Evolutionary conservation across 2,113 vertebrate species (phyloP).

Genomic region (Periophthalmodon schlosseri): DNA sequence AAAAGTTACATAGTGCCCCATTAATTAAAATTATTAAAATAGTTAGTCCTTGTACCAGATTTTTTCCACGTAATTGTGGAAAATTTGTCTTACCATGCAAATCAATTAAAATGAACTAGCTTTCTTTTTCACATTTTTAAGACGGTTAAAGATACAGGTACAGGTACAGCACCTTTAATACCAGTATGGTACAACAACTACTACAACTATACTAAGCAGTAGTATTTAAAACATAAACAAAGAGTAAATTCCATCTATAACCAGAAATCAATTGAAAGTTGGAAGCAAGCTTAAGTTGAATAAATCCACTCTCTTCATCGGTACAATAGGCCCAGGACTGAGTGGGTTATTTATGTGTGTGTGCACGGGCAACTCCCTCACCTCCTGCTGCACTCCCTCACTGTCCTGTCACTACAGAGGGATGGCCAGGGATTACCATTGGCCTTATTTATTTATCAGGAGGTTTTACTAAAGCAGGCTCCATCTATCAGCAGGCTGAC

Average conservation of each 20-base stretch:
- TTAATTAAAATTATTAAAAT: too few species aligned
- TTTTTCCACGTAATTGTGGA: too few species aligned
- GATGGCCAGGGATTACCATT: neutral
- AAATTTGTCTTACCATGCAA: too few species aligned
- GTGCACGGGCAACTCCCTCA: neutral
- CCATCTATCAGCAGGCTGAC: conserved; percentile 43
- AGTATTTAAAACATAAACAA: neutral
- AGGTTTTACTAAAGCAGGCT: conserved; percentile 4
- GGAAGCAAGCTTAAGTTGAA: neutral
- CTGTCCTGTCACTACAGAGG: conserved; percentile 2
- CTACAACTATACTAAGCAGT: too few species aligned
- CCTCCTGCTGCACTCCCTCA: conserved; percentile 4
- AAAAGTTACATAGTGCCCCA: too few species aligned
- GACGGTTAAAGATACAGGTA: too few species aligned
- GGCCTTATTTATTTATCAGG: neutral
- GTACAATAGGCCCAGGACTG: neutral
- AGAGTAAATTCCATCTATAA: too few species aligned
- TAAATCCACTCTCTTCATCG: neutral
- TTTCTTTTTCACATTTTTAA: too few species aligned
- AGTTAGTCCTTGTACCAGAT: too few species aligned
- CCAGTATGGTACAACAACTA: too few species aligned
- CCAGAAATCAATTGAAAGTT: neutral
- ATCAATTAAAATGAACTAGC: too few species aligned
- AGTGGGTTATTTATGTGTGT: neutral
- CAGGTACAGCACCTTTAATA: too few species aligned